Conservation (phyloP, 1,140 invertebrate genomes). For the Achatina immaculata region DNA sequence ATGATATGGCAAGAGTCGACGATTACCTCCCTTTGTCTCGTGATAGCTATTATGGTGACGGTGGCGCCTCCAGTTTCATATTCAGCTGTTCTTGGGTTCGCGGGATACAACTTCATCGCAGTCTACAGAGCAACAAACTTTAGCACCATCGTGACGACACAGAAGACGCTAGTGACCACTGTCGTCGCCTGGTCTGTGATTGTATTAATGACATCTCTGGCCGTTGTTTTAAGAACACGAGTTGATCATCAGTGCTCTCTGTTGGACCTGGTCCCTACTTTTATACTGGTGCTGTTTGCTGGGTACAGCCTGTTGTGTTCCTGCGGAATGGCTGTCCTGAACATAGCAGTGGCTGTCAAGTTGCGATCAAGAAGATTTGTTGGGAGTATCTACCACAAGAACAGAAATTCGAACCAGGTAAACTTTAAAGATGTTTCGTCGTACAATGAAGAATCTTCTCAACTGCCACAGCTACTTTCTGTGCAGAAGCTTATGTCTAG, state of each 20-base stretch:
- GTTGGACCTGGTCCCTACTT: not conserved
- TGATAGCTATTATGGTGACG: not conserved
- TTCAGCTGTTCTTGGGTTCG: not conserved
- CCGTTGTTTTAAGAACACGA: not conserved
- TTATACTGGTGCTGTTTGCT: not conserved
- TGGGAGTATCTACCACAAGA: not conserved
- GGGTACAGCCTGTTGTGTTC: not conserved
- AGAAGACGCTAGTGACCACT: not conserved
- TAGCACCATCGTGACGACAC: not conserved
- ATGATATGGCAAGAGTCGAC: not conserved
- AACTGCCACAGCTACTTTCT: not conserved
- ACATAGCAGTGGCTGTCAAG: not conserved
- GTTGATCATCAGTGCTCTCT: not conserved
- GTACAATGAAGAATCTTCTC: not conserved
- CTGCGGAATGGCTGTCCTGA: not conserved
- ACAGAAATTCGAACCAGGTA: not conserved
- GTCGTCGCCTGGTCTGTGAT: not conserved
- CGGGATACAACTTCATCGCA: not conserved
- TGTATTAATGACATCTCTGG: not conserved
- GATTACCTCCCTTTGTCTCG: not conserved
- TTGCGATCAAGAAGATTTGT: not conserved
- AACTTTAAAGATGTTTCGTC: not conserved
- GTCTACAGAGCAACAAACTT: conserved; percentile 1
- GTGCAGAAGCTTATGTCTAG: not conserved
- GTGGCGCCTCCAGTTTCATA: not conserved